A percentile compares a stretch with the other conserved stretches of the same genome.
These are phyloP conservation scores for Panonychus citri DNA, from an alignment of 1,140 invertebrate genomes.

Conservation along the genomic window DNA sequence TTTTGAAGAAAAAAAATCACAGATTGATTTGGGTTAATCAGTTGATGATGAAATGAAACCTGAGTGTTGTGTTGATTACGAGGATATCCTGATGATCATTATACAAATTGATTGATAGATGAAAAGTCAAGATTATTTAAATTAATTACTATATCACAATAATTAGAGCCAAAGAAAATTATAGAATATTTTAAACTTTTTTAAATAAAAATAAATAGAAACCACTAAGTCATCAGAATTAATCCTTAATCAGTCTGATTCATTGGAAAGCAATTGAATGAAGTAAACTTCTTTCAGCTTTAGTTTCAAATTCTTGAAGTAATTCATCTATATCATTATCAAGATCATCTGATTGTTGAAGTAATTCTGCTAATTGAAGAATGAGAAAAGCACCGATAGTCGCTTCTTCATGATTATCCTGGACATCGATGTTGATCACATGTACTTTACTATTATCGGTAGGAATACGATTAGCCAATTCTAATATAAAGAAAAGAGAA, in stretches of 20 bases:
- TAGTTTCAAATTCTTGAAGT: slow-evolving; percentile 78
- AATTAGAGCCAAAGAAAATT: too few species aligned
- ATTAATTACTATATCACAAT: too few species aligned
- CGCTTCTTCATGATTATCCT: slow-evolving; percentile 98
- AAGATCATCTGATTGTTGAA: slow-evolving; percentile 69
- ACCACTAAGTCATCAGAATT: too few species aligned
- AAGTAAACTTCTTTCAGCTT: slow-evolving; percentile 58
- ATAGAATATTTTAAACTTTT: too few species aligned
- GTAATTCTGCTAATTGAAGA: slow-evolving; percentile 68
- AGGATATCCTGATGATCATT: too few species aligned
- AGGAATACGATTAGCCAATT: slow-evolving; percentile 27
- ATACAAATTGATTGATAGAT: too few species aligned
- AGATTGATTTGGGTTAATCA: too few species aligned
- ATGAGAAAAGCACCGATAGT: slow-evolving; percentile 98
- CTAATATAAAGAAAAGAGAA: slow-evolving; percentile 16
- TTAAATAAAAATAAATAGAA: too few species aligned
- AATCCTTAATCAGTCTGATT: slow-evolving; percentile 7
- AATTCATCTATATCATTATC: slow-evolving; percentile 97
- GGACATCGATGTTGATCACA: slow-evolving; percentile 95
- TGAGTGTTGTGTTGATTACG: too few species aligned
- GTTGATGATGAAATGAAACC: too few species aligned
- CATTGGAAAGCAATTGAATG: slow-evolving; percentile 86
- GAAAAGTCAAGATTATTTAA: too few species aligned
- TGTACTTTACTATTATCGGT: slow-evolving; percentile 53
- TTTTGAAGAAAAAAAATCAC: too few species aligned